Base-by-base conservation (phyloP, 2,797 vertebrate genomes). In the Taeniopygia guttata region DNA sequence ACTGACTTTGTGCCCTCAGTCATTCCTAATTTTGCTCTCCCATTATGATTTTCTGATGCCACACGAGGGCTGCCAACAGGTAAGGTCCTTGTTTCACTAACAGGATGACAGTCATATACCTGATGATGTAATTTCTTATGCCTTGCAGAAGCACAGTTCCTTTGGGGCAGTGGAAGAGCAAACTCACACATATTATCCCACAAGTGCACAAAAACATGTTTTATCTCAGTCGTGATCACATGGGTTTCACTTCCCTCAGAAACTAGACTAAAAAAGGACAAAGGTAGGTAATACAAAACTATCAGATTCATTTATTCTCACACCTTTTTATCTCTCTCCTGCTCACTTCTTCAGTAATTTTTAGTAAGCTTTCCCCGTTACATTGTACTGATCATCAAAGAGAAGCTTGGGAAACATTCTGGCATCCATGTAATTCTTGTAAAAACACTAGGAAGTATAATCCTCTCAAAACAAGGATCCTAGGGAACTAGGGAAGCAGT, bases 211-310 rank as follows among this genome's bases (percentile, higher is more conserved):
- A 62, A 68, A 88, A 91, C 64, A 67, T 26, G 56, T 51, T 85
- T 85, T 84, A 84, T 88, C 79, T 95, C 89, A 40, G 51, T 68
- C 52, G 74, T 1, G 3, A 89, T 90, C 93, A 88, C 80, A 48
- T 70, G 64, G 87, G 87, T 94, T 96, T 91, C 67, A 22, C 79
- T 95, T 96, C 95, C 93, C 90, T 88, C 49, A 93, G 83, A 93
- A 94, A 91, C 46, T 27, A 91, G 73, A 64, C 73, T 48, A 45
- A 72, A 68, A 93, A 89, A 85, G 8, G 18, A 78, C n/a, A 21
- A 81, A 34, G 16, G 43, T 34, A 86, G 36, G 30, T 55, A 89
- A 72, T 27, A 48, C 9, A 6, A 19, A 64, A 59, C 34, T 66
- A 63, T 22, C 22, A 0, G 5, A 56, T 45, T 84, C 36, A 64